Base-by-base conservation (phyloP, 2,797 vertebrate genomes). In the Rhodeus uyekii region DNA sequence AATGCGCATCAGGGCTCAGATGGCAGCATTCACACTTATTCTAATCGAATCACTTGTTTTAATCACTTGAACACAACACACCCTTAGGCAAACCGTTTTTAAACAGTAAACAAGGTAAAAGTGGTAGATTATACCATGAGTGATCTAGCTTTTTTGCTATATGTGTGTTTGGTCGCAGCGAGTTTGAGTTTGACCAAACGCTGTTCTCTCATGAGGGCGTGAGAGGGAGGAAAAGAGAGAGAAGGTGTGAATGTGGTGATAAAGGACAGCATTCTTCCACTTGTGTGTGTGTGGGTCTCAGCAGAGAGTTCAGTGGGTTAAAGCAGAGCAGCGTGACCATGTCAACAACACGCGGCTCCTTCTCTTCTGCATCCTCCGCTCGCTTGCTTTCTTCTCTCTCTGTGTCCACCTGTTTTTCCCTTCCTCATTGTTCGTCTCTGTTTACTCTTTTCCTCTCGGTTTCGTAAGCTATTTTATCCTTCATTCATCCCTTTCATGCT, bases 341-440 rank as follows among this genome's bases (percentile, higher is more conserved):
- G 76, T 86, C 77, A 83, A 85, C 82, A 82, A 19, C 34, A 77
- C 65, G 16, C 80, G 14, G 8, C 14, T 58, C 58, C 6, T 4
- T 53, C 27, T 29, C 24, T 69, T 19, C n/a, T n/a, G n/a, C n/a
- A n/a, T n/a, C n/a, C n/a, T n/a, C n/a, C n/a, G n/a, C n/a, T n/a
- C n/a, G 64, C 53, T 39, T 7, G 36, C 42, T 48, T 29, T 53
- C 76, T 9, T 50, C n/a, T 72, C 60, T 85, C 84, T 82, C 74
- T 46, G 63, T 61, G 76, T 64, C 78, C 75, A 76, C 46, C 71
- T 87, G 71, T 39, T 67, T 64, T 80, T 39, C 73, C 69, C 69
- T 90, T 60, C 84, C 79, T 89, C 88, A 82, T 86, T 87, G 83
- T 87, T 80, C 32, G 50, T 84, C 86, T 74, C 83, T 83, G 67